Percentiles rank a stretch among this genome's conserved stretches.
These are phyloP conservation scores for Trilocha varians DNA, from an alignment of 2,888 invertebrate genomes.

Conservation along the genomic window DNA sequence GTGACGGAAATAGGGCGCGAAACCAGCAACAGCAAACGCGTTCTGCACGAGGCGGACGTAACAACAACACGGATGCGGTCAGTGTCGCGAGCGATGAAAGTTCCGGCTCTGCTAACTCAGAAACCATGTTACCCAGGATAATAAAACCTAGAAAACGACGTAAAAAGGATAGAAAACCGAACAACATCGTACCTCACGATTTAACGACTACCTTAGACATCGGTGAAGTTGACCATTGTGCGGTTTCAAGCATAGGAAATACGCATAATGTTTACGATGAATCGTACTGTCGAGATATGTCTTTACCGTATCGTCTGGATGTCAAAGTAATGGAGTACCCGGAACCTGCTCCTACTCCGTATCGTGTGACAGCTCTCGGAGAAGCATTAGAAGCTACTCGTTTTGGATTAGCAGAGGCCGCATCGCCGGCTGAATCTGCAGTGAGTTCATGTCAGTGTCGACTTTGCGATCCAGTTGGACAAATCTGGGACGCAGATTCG, in stretches of 20 bases:
- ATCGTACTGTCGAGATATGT: constrained; percentile 63
- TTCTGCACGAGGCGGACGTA: constrained; percentile 51
- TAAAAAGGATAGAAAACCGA: constrained; percentile 90
- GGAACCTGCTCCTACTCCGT: constrained; percentile 51
- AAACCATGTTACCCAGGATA: constrained; percentile 87
- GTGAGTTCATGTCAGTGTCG: constrained; percentile 79
- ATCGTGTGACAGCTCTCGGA: constrained; percentile 68
- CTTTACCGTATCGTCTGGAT: constrained; percentile 61
- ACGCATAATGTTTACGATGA: constrained; percentile 62
- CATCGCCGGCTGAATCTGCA: constrained; percentile 59
- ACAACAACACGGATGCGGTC: constrained; percentile 77
- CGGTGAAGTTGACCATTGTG: constrained; percentile 61
- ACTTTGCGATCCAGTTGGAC: constrained; percentile 82
- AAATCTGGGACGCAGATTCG: constrained; percentile 82
- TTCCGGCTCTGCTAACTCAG: constrained; percentile 76
- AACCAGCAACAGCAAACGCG: constrained; percentile 60
- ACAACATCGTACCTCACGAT: constrained; percentile 64
- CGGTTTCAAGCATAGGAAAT: constrained; percentile 44
- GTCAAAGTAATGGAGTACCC: constrained; percentile 60
- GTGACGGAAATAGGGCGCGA: constrained; percentile 54
- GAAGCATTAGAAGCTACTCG: constrained; percentile 67
- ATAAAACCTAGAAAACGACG: constrained; percentile 91
- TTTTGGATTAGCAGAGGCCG: constrained; percentile 58
- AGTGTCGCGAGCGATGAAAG: constrained; percentile 86
- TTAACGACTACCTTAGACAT: constrained; percentile 54